phyloP scores from a whole-genome alignment of 2,888 invertebrate genomes.

The Geophilus truncorum region DNA sequence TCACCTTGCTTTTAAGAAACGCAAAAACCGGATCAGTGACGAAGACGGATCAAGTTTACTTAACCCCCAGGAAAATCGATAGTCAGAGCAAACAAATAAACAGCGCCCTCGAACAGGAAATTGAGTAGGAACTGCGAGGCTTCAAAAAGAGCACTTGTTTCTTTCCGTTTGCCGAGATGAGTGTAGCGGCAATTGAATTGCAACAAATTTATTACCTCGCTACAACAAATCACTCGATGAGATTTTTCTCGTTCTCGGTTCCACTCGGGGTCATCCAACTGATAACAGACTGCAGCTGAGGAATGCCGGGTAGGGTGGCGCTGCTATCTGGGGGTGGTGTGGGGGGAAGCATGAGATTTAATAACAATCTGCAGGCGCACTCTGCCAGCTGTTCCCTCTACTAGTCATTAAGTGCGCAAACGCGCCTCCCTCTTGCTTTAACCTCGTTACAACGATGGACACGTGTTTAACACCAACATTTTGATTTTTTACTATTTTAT shows the following conservation, averaged over 20 bases:
- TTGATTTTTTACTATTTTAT: neutral
- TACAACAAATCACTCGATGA: neutral
- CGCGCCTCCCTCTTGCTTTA: neutral
- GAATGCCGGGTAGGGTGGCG: neutral
- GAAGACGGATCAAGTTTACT: neutral
- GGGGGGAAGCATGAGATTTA: neutral
- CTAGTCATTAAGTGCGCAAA: neutral
- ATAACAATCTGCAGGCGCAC: neutral
- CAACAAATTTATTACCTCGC: neutral
- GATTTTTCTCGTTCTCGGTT: neutral
- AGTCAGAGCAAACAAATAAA: neutral
- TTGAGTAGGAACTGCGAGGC: neutral
- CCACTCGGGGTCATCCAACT: neutral
- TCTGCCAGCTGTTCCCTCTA: neutral
- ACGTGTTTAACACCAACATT: neutral
- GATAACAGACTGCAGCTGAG: neutral
- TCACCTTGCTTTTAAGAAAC: neutral
- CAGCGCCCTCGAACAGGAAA: neutral
- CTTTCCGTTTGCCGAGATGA: neutral
- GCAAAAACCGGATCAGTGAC: neutral
- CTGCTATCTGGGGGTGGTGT: neutral
- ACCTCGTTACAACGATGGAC: neutral
- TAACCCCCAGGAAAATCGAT: neutral
- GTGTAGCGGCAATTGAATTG: neutral
- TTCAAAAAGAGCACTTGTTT: neutral